Evolutionary conservation across 2,888 invertebrate species (phyloP).

Genomic region (Hemaris fuciformis): DNA sequence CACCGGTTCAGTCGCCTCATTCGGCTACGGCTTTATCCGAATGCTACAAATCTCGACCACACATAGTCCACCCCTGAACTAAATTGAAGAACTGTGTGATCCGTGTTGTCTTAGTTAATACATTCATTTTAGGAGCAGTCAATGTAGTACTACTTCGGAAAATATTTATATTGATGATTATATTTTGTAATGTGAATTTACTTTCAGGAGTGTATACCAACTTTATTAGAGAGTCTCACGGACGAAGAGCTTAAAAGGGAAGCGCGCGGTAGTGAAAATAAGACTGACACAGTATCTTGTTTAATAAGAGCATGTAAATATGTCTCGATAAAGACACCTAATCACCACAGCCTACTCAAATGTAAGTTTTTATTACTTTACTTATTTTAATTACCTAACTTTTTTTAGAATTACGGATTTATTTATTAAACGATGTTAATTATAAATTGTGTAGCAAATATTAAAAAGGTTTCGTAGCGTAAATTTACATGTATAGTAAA

Average conservation of each 20-base stretch:
- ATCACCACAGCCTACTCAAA: conserved; percentile 87
- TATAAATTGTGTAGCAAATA: not conserved
- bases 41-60: too few relatives aligned
- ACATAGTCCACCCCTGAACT: too few relatives aligned
- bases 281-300: conserved; percentile 97
- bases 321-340: conserved; percentile 91
- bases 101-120: too few relatives aligned
- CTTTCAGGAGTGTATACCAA: conserved; percentile 92
- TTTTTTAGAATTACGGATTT: not conserved
- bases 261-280: conserved; percentile 94
- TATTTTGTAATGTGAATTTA: conserved; percentile 11
- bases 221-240: conserved; percentile 93
- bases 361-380: conserved; percentile 52
- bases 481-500: not conserved
- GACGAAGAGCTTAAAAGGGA: conserved; percentile 98
- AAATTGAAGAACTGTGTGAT: too few relatives aligned
- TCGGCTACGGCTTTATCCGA: too few relatives aligned
- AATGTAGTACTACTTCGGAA: too few relatives aligned
- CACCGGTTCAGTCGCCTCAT: too few relatives aligned
- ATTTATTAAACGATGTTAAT: not conserved
- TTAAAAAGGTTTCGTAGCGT: not conserved
- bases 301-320: conserved; percentile 96
- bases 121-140: too few relatives aligned
- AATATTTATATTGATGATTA: too few relatives aligned
- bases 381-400: not conserved